phyloP scores from a whole-genome alignment of 1,140 invertebrate species.

The Eurosta solidaginis region DNA sequence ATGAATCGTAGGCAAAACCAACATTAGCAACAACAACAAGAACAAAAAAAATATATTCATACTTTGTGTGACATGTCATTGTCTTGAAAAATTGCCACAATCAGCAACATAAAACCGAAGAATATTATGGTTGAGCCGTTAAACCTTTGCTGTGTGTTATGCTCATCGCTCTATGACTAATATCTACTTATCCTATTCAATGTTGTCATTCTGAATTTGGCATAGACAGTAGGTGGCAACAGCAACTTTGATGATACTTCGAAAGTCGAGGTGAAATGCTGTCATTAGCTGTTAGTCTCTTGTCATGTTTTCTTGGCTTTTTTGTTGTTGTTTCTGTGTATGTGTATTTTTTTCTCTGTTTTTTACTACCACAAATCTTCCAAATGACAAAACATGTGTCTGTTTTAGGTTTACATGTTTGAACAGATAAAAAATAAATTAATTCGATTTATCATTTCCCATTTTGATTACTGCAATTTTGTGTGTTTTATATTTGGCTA shows the following conservation, averaged over 20 bases:
- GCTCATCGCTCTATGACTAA: too few relatives aligned
- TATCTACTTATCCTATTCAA: too few relatives aligned
- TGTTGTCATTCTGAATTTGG: not conserved
- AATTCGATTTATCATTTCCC: conserved; percentile 58
- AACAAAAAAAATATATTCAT: too few relatives aligned
- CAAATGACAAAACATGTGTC: not conserved
- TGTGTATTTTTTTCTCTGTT: not conserved
- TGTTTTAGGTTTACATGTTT: not conserved
- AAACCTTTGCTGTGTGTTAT: too few relatives aligned
- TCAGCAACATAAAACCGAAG: not conserved
- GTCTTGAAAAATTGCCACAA: conserved; percentile 11
- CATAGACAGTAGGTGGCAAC: not conserved
- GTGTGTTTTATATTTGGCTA: conserved; percentile 29
- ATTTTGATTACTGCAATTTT: conserved; percentile 59
- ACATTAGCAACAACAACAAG: too few relatives aligned
- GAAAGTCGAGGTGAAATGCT: not conserved
- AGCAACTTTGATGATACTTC: not conserved
- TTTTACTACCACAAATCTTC: not conserved
- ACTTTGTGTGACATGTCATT: not conserved
- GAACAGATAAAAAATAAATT: conserved; percentile 47
- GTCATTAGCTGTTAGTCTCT: not conserved
- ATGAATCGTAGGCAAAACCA: too few relatives aligned
- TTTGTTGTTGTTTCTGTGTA: too few relatives aligned
- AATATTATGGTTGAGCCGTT: too few relatives aligned
- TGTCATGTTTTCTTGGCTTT: not conserved